phyloP scores from a whole-genome alignment of 2,888 invertebrate species.

The Anarsia innoxiella region DNA sequence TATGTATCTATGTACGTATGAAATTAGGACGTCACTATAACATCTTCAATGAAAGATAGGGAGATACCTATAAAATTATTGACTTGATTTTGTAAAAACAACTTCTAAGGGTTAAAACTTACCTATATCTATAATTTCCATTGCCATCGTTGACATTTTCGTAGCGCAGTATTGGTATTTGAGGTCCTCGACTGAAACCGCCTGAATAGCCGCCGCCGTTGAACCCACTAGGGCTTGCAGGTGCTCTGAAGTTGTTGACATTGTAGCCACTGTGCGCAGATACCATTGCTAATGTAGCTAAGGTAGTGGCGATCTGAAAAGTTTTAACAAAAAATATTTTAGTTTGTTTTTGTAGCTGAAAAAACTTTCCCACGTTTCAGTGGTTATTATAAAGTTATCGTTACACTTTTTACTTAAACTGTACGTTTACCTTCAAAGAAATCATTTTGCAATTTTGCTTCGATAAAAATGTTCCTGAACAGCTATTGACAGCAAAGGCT shows the following conservation, averaged over 20 bases:
- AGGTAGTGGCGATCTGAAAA: slow-evolving; percentile 30
- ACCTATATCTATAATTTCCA: slow-evolving; percentile 78
- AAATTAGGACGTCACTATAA: too few relatives aligned
- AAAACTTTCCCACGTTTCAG: too few relatives aligned
- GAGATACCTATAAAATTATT: too few relatives aligned
- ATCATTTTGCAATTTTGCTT: slow-evolving; percentile 16
- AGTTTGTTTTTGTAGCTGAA: background rate
- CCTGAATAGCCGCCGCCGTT: slow-evolving; percentile 16
- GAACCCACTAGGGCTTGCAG: slow-evolving; percentile 12
- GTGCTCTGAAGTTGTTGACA: slow-evolving; percentile 10
- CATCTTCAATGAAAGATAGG: too few relatives aligned
- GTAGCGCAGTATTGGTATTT: slow-evolving; percentile 75
- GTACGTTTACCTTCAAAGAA: slow-evolving; percentile 32
- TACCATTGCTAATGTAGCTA: slow-evolving; percentile 19
- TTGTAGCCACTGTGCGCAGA: slow-evolving; percentile 25
- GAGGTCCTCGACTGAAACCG: slow-evolving; percentile 36
- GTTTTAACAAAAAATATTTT: background rate
- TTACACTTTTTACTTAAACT: too few relatives aligned
- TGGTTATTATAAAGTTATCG: too few relatives aligned
- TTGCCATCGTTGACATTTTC: slow-evolving; percentile 77
- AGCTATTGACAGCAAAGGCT: too few relatives aligned
- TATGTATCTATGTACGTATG: too few relatives aligned
- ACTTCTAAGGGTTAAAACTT: slow-evolving; percentile 12
- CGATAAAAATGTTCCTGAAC: too few relatives aligned
- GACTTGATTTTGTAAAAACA: too few relatives aligned